Conservation (phyloP, 2,797 vertebrate genomes). For the Bryconaethiops microstoma region DNA sequence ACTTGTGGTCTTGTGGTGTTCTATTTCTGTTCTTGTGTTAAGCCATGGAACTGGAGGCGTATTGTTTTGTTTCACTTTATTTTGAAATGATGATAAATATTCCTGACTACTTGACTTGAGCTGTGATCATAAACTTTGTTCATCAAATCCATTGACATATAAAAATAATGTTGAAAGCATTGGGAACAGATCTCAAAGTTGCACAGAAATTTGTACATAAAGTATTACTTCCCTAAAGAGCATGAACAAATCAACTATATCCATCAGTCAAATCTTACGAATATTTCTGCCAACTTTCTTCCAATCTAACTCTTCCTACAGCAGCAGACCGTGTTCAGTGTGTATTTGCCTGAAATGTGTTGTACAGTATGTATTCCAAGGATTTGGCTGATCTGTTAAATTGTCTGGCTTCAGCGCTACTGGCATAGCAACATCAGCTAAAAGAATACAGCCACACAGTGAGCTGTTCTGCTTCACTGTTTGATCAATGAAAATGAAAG, state of each 20-base stretch:
- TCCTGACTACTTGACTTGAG: too few species aligned
- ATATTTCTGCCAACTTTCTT: not conserved
- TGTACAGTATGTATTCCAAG: slow-evolving; percentile 2
- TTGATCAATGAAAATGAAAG: slow-evolving; percentile 34
- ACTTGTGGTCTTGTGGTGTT: too few species aligned
- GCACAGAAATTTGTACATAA: too few species aligned
- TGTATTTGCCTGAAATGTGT: not conserved
- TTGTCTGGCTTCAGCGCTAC: slow-evolving; percentile 26
- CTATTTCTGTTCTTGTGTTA: too few species aligned
- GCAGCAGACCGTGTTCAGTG: not conserved
- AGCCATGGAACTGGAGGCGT: too few species aligned
- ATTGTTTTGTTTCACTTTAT: too few species aligned
- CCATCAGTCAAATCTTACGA: not conserved
- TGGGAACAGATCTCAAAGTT: too few species aligned
- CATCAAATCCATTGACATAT: too few species aligned
- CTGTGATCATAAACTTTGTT: too few species aligned
- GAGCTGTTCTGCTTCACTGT: slow-evolving; percentile 22
- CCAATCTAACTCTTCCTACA: not conserved
- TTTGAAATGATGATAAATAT: too few species aligned
- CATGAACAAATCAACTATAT: not conserved
- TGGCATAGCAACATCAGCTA: slow-evolving; percentile 32
- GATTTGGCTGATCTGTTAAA: slow-evolving; percentile 38
- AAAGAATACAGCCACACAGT: slow-evolving; percentile 12
- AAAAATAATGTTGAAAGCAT: too few species aligned
- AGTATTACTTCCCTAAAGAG: not conserved